phyloP scores from a whole-genome alignment of 2,888 invertebrate species.

The Cyclophora punctaria region DNA sequence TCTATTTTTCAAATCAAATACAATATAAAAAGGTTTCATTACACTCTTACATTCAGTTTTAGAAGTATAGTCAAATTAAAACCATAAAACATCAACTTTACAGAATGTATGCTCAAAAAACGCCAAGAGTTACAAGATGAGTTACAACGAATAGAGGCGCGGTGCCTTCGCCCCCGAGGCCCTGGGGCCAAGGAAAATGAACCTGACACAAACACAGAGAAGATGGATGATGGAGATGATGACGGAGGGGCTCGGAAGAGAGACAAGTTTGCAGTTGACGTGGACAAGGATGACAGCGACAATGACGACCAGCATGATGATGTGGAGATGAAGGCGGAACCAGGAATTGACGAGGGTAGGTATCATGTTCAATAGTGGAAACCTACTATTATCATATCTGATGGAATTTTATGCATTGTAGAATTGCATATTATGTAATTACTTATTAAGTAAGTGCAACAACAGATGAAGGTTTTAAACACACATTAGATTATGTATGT shows the following conservation, averaged over 20 bases:
- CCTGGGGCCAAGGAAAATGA: conserved; percentile 43
- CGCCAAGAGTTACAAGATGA: conserved; percentile 78
- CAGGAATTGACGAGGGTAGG: conserved; percentile 10
- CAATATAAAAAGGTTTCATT: too few species aligned
- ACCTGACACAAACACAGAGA: conserved; percentile 10
- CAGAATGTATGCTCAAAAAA: conserved; percentile 79
- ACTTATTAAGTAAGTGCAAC: too few species aligned
- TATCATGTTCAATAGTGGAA: too few species aligned
- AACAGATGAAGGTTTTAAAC: too few species aligned
- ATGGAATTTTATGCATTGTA: too few species aligned
- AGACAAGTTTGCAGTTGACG: conserved; percentile 59
- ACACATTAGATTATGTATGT: too few species aligned
- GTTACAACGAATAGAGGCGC: conserved; percentile 77
- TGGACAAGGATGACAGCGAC: conserved; percentile 66
- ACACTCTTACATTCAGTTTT: too few species aligned
- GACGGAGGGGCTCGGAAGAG: conserved; percentile 37
- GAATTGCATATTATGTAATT: too few species aligned
- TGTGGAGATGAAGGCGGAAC: conserved; percentile 7
- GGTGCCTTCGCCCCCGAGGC: conserved; percentile 45
- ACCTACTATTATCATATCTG: too few species aligned
- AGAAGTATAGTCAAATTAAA: too few species aligned
- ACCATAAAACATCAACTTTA: background rate
- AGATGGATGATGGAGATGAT: conserved; percentile 1
- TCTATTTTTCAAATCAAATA: too few species aligned
- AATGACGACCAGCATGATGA: conserved; percentile 47